phyloP scores from a whole-genome alignment of 1,140 invertebrate genomes.

The Battus philenor region DNA sequence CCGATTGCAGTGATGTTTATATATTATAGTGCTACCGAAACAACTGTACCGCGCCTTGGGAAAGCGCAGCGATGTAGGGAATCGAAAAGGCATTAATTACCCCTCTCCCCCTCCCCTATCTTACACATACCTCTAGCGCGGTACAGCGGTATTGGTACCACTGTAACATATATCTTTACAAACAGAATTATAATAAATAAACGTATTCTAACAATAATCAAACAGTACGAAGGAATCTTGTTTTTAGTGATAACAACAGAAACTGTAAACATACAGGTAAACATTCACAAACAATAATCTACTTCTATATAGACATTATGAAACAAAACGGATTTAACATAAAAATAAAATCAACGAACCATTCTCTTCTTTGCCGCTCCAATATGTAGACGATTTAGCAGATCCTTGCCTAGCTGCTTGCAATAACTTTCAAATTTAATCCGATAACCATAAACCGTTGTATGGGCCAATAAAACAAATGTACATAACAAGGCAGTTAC shows the following conservation, averaged over 20 bases:
- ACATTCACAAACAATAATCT: constrained; percentile 59
- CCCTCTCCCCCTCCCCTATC: too few relatives aligned
- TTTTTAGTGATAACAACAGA: constrained; percentile 39
- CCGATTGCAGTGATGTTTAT: too few relatives aligned
- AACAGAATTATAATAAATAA: too few relatives aligned
- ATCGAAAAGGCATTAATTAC: too few relatives aligned
- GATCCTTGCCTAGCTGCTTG: constrained; percentile 71
- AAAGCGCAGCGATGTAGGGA: too few relatives aligned
- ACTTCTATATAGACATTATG: constrained; percentile 47
- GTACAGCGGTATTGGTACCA: too few relatives aligned
- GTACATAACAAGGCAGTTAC: constrained; percentile 45
- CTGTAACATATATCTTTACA: too few relatives aligned
- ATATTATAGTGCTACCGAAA: too few relatives aligned
- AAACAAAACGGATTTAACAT: constrained; percentile 20
- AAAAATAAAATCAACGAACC: constrained; percentile 56
- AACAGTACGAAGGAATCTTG: constrained; percentile 1
- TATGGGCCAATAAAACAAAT: constrained; percentile 27
- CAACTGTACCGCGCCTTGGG: too few relatives aligned
- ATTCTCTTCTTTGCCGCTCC: constrained; percentile 70
- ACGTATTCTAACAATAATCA: constrained; percentile 7
- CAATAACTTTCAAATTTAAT: constrained; percentile 59
- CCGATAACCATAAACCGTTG: constrained; percentile 17
- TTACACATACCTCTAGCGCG: too few relatives aligned
- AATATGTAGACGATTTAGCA: constrained; percentile 59
- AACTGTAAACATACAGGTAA: constrained; percentile 37